Evolutionary conservation across 2,797 vertebrate species (phyloP).

Genomic region (Epinephelus awoara): DNA sequence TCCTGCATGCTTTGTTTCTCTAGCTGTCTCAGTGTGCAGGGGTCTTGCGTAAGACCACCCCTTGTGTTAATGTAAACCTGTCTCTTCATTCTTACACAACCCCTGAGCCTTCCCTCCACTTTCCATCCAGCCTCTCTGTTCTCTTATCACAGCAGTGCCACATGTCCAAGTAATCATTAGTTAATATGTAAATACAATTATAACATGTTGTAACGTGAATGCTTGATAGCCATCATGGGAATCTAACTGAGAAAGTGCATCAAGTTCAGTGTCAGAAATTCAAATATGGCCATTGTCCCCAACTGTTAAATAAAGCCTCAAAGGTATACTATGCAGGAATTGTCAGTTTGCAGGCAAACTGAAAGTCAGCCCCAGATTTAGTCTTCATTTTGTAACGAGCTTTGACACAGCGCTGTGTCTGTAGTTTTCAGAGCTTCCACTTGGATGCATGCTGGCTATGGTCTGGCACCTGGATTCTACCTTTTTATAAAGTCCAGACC

Average conservation of each 20-base stretch:
- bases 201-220: slow-evolving; percentile 4
- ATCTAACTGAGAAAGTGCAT: not conserved
- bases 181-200: not conserved
- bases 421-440: no score
- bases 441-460: no score
- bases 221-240: not conserved
- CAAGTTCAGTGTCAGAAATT: not conserved
- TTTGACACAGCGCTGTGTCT: no score
- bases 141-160: not conserved
- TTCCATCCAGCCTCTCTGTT: slow-evolving; percentile 25
- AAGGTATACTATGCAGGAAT: no score
- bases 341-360: no score
- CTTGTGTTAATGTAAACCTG: slow-evolving; percentile 64
- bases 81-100: slow-evolving; percentile 31
- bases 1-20: slow-evolving; percentile 52
- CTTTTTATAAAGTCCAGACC: no score
- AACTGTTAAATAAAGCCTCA: not conserved
- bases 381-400: no score
- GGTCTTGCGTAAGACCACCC: slow-evolving; percentile 68
- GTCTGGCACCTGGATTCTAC: no score
- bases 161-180: not conserved
- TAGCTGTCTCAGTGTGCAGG: slow-evolving; percentile 44
- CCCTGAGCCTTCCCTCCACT: slow-evolving; percentile 18
- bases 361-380: no score
- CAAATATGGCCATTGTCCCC: not conserved